Evolutionary conservation across 2,888 invertebrate species (phyloP), one percentile per base, ranked within the genome.

Genomic region (Zygaena filipendulae): DNA sequence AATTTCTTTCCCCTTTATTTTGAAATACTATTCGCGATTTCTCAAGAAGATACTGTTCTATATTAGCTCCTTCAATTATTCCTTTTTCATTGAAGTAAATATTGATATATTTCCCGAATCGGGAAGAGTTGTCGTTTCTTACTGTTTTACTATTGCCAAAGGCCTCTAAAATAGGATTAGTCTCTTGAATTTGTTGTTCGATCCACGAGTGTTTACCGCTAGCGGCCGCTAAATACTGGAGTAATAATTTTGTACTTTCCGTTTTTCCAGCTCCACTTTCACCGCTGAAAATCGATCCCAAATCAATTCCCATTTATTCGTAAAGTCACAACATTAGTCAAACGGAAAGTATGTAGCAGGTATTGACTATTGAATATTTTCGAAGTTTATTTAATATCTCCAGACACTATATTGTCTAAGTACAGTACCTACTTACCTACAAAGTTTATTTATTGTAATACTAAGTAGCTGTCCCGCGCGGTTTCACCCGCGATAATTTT

Each of bases 61-160:
- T 96, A 52, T 87, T 88, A 0, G 97, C 97, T 0, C 96, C 96
- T 70, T 95, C 92, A 40, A 98, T 97, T 1, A 85, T 83, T 4
- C 96, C 96, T 36, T 84, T 82, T 37, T 83, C 82, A 52, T 87
- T 92, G 58, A 96, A 96, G 51, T 90, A 87, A 38, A 95, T 91
- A 55, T 95, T 93, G 25, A 95, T 93, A 60, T 95, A 97, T 71
- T 97, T 97, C 29, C 97, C 97, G 53, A 97, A 97, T 39, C 97
- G 83, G 10, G 96, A 96, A 0, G 97, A 97, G 66, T 97, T 97
- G 61, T 97, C 96, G 58, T 97, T 97, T 29, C 92, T 84, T 7
- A 95, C 90, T 0, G 97, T 97, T 79, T 95, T 96, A 0, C 97
- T 96, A 71, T 97, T 97, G 30, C 97, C 97, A 57, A 97, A 97